These are phyloP conservation scores for Oryzias javanicus DNA, from an alignment of 2,113 vertebrate genomes.

Conservation along the genomic window DNA sequence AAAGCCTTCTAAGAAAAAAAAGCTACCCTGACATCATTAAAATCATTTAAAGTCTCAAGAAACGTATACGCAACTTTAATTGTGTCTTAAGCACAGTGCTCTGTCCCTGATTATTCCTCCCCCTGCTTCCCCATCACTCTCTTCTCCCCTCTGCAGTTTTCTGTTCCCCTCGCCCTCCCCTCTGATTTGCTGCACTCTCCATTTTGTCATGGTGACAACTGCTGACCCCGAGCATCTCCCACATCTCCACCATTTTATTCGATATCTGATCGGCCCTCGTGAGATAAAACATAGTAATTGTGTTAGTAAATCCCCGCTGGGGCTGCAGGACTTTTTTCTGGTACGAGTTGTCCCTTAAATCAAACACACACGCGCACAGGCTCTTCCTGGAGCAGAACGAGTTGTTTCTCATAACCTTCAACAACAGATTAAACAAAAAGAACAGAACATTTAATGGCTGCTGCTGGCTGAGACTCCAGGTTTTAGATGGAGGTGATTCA, in stretches of 20 bases:
- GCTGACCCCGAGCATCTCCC: conserved; percentile 48
- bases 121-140: neutral
- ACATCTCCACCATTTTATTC: conserved; percentile 49
- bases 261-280: conserved; percentile 51
- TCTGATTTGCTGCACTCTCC: conserved; percentile 16
- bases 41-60: no score
- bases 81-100: neutral
- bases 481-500: conserved; percentile 26
- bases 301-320: conserved; percentile 58
- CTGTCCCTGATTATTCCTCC: conserved; percentile 3
- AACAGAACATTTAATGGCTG: conserved; percentile 28
- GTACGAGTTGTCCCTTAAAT: conserved; percentile 35
- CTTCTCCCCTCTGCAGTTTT: neutral
- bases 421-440: conserved; percentile 46
- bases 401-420: conserved; percentile 46
- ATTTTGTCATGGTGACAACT: conserved; percentile 39
- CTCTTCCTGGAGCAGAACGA: conserved; percentile 11
- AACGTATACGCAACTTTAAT: no score
- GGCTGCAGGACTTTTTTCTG: conserved; percentile 50
- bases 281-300: conserved; percentile 62
- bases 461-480: conserved; percentile 8
- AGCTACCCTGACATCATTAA: no score
- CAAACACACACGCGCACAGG: conserved; percentile 16
- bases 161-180: neutral
- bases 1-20: no score